These are phyloP conservation scores for Mnemiopsis leidyi DNA, from an alignment of 37 sponge, comb jelly and placozoan species.

Conservation along the genomic window DNA sequence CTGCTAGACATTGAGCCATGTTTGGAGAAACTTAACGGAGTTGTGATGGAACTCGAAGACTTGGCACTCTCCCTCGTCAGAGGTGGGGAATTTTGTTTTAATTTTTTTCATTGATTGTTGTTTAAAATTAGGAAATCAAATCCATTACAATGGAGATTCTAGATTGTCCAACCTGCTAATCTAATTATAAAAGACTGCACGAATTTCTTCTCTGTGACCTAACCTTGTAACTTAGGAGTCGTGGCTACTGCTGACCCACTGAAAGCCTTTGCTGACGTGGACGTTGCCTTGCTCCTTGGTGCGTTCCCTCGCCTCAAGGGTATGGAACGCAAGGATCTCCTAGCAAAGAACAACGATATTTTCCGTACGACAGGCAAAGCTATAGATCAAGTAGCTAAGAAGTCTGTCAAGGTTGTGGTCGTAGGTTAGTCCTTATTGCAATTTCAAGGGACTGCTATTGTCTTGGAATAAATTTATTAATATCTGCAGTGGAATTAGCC, in stretches of 20 bases:
- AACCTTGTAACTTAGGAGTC: too few relatives aligned
- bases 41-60: conserved; percentile 95
- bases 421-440: conserved; percentile 57
- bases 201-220: too few relatives aligned
- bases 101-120: too few relatives aligned
- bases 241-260: conserved; percentile 79
- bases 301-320: conserved; percentile 82
- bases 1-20: conserved; percentile 88
- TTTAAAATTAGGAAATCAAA: too few relatives aligned
- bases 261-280: conserved; percentile 82
- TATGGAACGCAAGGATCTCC: conserved; percentile 93
- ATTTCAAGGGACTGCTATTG: too few relatives aligned
- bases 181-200: too few relatives aligned
- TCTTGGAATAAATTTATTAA: too few relatives aligned
- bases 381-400: conserved; percentile 85
- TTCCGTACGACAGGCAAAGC: conserved; percentile 89
- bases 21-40: conserved; percentile 82
- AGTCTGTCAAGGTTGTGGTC: conserved; percentile 85
- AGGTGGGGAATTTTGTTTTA: too few relatives aligned
- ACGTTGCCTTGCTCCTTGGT: conserved; percentile 92
- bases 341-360: conserved; percentile 89
- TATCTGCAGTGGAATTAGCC: too few relatives aligned
- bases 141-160: too few relatives aligned
- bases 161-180: too few relatives aligned
- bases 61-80: conserved; percentile 85